Conservation (phyloP, 2,113 vertebrate species). For the Myxocyprinus asiaticus region DNA sequence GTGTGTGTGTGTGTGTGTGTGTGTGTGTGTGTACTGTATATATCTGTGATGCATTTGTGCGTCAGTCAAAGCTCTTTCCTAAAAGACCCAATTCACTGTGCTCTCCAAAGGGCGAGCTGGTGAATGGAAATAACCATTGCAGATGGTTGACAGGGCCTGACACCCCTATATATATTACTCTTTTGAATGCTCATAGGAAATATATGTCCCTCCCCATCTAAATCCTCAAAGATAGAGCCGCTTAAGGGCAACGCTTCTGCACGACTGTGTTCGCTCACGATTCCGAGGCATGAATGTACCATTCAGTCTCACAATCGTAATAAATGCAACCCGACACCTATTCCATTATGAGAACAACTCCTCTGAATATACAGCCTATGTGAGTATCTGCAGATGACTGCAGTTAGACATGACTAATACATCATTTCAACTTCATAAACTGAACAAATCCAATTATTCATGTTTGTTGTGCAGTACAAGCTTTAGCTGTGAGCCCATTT, state of each 20-base stretch:
- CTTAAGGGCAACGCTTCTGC: constrained; percentile 13
- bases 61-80: constrained; percentile 35
- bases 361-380: constrained; percentile 14
- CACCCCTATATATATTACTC: constrained; percentile 44
- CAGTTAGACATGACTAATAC: constrained; percentile 25
- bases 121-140: constrained; percentile 50
- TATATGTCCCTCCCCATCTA: not conserved
- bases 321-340: constrained; percentile 26
- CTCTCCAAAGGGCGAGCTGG: constrained; percentile 28
- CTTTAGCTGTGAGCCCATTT: constrained; percentile 12
- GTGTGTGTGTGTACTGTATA: not conserved
- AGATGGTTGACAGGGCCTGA: constrained; percentile 47
- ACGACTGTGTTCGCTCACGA: not conserved
- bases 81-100: constrained; percentile 22
- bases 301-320: constrained; percentile 22
- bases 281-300: constrained; percentile 23
- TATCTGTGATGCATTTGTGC: constrained; percentile 9
- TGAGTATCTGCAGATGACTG: not conserved
- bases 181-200: constrained; percentile 23
- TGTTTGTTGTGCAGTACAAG: constrained; percentile 28
- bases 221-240: not conserved
- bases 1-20: not conserved
- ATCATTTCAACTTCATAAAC: constrained; percentile 25
- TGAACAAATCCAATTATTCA: constrained; percentile 20
- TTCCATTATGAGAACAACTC: not conserved